Percentiles rank a stretch among this genome's conserved stretches.
Evolutionary conservation across 2,888 invertebrate genomes (phyloP).

Genomic region (Volucella inflata): DNA sequence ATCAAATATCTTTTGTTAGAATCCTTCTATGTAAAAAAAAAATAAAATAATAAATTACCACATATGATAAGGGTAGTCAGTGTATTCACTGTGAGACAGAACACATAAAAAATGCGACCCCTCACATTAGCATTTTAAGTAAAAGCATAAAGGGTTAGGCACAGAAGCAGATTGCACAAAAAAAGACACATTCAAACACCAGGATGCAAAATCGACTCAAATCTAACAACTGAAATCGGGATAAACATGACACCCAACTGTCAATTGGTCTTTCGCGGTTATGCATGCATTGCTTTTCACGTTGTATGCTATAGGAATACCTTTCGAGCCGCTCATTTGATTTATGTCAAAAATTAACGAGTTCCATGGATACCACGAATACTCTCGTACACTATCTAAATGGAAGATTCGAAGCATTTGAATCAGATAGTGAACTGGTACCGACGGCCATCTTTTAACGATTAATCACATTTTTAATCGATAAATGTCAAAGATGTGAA

Average conservation of each 20-base stretch:
- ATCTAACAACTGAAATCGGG: slow-evolving; percentile 81
- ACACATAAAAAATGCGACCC: slow-evolving; percentile 79
- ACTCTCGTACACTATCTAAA: not conserved
- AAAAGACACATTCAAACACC: slow-evolving; percentile 61
- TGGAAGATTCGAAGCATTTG: slow-evolving; percentile 5
- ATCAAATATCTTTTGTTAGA: slow-evolving; percentile 82
- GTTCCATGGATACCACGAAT: slow-evolving; percentile 49
- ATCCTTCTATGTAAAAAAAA: slow-evolving; percentile 79
- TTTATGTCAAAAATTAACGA: slow-evolving; percentile 83
- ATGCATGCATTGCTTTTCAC: slow-evolving; percentile 76
- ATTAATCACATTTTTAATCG: slow-evolving; percentile 83
- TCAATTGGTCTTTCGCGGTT: slow-evolving; percentile 84
- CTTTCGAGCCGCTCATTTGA: slow-evolving; percentile 80
- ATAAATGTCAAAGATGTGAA: slow-evolving; percentile 83
- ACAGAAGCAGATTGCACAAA: slow-evolving; percentile 66
- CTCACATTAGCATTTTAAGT: slow-evolving; percentile 77
- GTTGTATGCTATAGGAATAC: not conserved
- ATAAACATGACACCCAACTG: slow-evolving; percentile 85
- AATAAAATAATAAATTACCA: slow-evolving; percentile 84
- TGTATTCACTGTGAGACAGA: slow-evolving; percentile 78
- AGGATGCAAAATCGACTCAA: slow-evolving; percentile 74
- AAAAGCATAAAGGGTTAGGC: slow-evolving; percentile 70
- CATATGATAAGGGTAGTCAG: slow-evolving; percentile 79
- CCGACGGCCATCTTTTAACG: slow-evolving; percentile 77
- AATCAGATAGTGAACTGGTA: slow-evolving; percentile 51